Base-by-base conservation (phyloP, 1,140 invertebrate genomes). In the Drosophila fuyamai region DNA sequence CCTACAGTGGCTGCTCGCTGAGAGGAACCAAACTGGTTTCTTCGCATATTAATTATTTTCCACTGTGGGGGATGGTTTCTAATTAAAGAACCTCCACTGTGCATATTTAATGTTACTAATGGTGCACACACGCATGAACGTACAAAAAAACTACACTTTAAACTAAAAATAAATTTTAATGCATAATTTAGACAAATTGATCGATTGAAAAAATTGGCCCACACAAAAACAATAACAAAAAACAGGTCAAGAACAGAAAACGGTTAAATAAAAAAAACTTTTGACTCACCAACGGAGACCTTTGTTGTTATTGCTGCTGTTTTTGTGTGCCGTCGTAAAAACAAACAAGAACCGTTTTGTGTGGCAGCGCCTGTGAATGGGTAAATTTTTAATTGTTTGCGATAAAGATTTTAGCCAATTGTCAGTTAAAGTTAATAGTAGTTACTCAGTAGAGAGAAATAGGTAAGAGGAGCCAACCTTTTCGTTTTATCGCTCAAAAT, bases 401-500 rank as follows among this genome's bases (percentile, higher is more conserved):
- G 36, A 50, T 76, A 46, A 60, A 58, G 47, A 76, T 35, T 68
- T 76, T 32, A 51, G 51, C 53, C 58, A 68, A 36, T 53, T 68
- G 47, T 18, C 61, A 35, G 27, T 36, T 35, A 48, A 13, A 66
- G 41, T 23, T 54, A n/a, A 36, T 66, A 53, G 27, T 35, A 44
- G 32, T 46, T 60, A 9, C 54, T 51, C 65, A 65, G 29, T 29
- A 36, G 38, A 35, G 58, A 50, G 57, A 63, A 50, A 48, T 16
- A 36, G 38, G 43, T 70, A 38, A 44, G 29, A 43, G 56, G n/a
- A 47, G 56, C 65, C 44, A 50, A 12, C 62, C 41, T 65, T 65
- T 46, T 44, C 35, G 27, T 59, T 48, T 68, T 66, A 43, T 68
- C 61, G 65, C 47, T 56, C 36, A 59, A 78, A 85, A 81, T 85